Evolutionary conservation across 2,888 invertebrate species (phyloP).

Genomic region (Syritta pipiens): DNA sequence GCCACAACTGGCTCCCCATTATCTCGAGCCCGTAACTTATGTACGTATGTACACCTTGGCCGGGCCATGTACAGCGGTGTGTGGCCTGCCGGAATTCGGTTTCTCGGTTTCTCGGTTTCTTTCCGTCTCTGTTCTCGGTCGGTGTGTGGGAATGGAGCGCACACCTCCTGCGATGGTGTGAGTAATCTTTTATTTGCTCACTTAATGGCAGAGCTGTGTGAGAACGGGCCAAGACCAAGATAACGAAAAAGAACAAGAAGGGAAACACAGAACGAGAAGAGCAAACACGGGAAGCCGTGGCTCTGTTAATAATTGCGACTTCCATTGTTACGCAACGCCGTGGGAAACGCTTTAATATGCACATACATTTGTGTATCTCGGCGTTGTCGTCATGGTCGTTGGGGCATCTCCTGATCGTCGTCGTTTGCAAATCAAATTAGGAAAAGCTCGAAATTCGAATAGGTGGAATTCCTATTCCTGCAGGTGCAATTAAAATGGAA

Average conservation of each 20-base stretch:
- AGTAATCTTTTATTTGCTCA: conserved; percentile 60
- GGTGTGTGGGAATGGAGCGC: conserved; percentile 6
- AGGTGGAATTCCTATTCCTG: background rate
- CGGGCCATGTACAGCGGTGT: conserved; percentile 42
- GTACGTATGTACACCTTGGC: no score
- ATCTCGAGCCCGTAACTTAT: conserved; percentile 22
- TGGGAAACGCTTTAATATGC: conserved; percentile 67
- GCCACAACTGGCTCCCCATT: conserved; percentile 52
- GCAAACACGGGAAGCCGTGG: conserved; percentile 73
- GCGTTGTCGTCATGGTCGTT: background rate
- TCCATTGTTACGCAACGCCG: conserved; percentile 74
- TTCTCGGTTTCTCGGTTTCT: conserved; percentile 13
- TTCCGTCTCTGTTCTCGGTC: conserved; percentile 10
- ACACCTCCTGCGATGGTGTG: conserved; percentile 44
- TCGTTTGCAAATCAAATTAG: conserved; percentile 53
- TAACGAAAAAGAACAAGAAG: conserved; percentile 53
- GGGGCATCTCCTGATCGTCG: background rate
- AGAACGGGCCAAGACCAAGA: conserved; percentile 40
- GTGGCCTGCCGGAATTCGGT: conserved; percentile 58
- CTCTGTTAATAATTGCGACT: conserved; percentile 71
- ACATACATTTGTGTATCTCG: conserved; percentile 42
- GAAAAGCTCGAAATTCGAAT: conserved; percentile 17
- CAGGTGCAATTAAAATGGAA: conserved; percentile 30
- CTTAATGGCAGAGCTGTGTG: conserved; percentile 49
- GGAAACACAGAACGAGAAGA: conserved; percentile 46